Base-by-base conservation (phyloP, 1,140 invertebrate species). In the Diorhabda elongata region DNA sequence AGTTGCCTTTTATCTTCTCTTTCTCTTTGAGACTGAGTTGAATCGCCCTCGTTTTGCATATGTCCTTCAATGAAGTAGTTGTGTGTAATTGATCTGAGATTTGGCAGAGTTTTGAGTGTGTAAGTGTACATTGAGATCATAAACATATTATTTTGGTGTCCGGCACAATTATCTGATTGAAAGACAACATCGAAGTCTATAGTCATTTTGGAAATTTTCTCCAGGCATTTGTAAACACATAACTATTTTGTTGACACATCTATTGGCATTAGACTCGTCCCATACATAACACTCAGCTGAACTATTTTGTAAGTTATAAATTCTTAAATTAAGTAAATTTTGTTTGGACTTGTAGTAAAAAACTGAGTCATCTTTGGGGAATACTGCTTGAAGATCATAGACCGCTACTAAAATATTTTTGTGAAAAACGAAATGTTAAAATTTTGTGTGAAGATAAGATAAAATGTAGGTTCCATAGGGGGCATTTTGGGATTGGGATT, bases 111-210 rank as follows among this genome's bases (percentile, higher is more conserved):
- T 74, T 62, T 57, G 4, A 81, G 74, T 6, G 77, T 78, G 66
- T 78, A 79, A 4, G 77, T 42, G 63, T 80, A 82, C 58, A 80
- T 62, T 5, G 73, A 61, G 64, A 78, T 67, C 6, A 82, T 72
- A 66, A 69, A 81, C 70, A 79, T 79, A 71, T 83, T 83, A 74
- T 83, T 81, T 64, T 83, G 78, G 74, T 83, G 82, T 0, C 80
- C 81, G 9, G 60, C 64, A 70, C 81, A 83, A 71, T 82, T 83
- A 63, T 83, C 79, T 2, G 80, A 79, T 42, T 74, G 72, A 60
- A 72, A 70, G 42, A 71, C 52, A 42, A 73, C 60, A 67, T 82
- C 70, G 8, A 71, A 63, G 44, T 66, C 56, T 69, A 72, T 68
- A 62, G 71, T 69, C 5, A 9, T 52, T 64, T 73, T 77, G 77